These are phyloP conservation scores for Nesidiocoris tenuis DNA, from an alignment of 2,888 invertebrate genomes.

Conservation along the genomic window DNA sequence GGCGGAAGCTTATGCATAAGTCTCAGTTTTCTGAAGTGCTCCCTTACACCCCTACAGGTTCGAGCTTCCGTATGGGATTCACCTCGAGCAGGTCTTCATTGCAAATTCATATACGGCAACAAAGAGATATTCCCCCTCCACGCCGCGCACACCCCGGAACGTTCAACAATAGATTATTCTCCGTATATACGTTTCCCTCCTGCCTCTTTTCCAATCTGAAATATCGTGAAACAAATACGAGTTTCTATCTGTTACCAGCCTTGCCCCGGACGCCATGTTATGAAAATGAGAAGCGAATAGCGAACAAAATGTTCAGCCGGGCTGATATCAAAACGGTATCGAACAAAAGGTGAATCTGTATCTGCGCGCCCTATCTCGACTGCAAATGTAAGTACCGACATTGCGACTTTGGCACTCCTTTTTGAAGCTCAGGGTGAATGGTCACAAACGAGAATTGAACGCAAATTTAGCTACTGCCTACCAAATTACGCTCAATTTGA, in stretches of 20 bases:
- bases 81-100: conserved; percentile 20
- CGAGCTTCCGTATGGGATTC: conserved; percentile 36
- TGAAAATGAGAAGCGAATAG: conserved; percentile 2
- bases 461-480: too few relatives aligned
- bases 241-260: not conserved
- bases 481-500: too few relatives aligned
- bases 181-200: conserved; percentile 18
- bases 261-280: not conserved
- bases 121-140: conserved; percentile 30
- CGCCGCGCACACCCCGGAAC: too few relatives aligned
- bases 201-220: not conserved
- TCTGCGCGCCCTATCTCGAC: too few relatives aligned
- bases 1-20: conserved; percentile 38
- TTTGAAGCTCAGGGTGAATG: too few relatives aligned
- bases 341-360: not conserved
- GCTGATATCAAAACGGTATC: not conserved
- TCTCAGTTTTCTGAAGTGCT: conserved; percentile 33
- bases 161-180: conserved; percentile 30
- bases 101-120: conserved; percentile 36
- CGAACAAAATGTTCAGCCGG: not conserved
- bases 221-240: conserved; percentile 13
- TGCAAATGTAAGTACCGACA: too few relatives aligned
- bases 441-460: too few relatives aligned
- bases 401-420: too few relatives aligned
- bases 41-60: too few relatives aligned